Evolutionary conservation across 1,140 invertebrate species (phyloP).

Genomic region (Stenopsyche tienmushanensis): DNA sequence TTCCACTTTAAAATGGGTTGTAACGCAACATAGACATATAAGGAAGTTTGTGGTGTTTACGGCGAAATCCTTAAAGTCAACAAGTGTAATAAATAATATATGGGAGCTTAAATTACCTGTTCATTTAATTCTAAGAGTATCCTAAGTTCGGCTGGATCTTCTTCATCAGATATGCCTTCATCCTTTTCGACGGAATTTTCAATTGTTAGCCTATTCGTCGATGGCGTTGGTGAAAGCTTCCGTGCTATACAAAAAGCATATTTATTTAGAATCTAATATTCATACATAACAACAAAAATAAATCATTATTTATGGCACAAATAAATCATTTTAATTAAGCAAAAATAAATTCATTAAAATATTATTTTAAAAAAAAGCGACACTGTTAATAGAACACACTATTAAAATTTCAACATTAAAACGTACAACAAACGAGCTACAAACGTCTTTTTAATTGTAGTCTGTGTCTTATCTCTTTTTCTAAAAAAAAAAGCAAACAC

Average conservation of each 20-base stretch:
- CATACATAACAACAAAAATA: background rate
- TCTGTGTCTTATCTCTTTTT: too few relatives aligned
- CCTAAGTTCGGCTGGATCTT: conserved; percentile 73
- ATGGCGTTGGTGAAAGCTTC: conserved; percentile 65
- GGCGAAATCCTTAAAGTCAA: too few relatives aligned
- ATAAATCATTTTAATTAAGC: background rate
- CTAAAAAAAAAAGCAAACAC: background rate
- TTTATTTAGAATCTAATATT: background rate
- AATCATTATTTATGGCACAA: background rate
- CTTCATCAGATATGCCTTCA: conserved; percentile 73
- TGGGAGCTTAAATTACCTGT: conserved; percentile 54
- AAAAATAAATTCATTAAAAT: too few relatives aligned
- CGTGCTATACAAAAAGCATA: conserved; percentile 52
- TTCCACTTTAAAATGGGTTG: too few relatives aligned
- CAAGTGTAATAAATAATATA: background rate
- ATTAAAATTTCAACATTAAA: too few relatives aligned
- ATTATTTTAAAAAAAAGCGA: too few relatives aligned
- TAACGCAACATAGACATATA: too few relatives aligned
- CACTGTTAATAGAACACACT: too few relatives aligned
- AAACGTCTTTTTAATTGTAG: too few relatives aligned
- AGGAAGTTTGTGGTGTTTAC: background rate
- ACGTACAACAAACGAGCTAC: too few relatives aligned
- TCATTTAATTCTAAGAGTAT: conserved; percentile 86
- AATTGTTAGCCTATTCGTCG: conserved; percentile 61
- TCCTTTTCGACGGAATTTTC: conserved; percentile 68